These are phyloP conservation scores for Pentamera pediparva DNA, from an alignment of 53 echinoderm and acorn worm genomes.

Conservation along the genomic window DNA sequence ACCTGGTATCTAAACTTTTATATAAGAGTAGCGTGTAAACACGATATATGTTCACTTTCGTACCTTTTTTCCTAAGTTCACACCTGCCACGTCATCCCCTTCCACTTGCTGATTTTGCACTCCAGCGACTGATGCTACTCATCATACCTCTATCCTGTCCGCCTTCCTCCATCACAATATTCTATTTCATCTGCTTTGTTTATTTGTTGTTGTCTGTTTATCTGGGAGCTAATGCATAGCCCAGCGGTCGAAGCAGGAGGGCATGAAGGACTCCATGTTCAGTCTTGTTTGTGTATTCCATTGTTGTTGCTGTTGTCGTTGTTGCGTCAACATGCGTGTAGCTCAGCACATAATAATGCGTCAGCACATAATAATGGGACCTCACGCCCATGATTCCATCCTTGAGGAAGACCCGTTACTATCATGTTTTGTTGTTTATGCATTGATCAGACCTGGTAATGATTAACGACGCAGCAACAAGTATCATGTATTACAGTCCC, in stretches of 20 bases:
- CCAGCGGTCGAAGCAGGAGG: neutral
- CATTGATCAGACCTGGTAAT: no score
- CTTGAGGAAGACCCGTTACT: no score
- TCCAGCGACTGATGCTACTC: neutral
- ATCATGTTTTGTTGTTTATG: no score
- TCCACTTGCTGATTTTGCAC: neutral
- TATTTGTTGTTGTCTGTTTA: neutral
- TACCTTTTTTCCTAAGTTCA: neutral
- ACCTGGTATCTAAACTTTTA: constrained; percentile 11
- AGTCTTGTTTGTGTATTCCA: no score
- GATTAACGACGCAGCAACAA: no score
- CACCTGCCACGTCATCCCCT: neutral
- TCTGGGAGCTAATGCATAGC: neutral
- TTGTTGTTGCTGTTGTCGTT: neutral
- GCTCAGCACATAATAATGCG: neutral
- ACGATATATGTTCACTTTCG: constrained; percentile 12
- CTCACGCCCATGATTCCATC: neutral
- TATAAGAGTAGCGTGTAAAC: constrained; percentile 14
- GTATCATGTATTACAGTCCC: no score
- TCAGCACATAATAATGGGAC: neutral
- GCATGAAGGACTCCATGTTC: neutral
- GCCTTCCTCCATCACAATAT: neutral
- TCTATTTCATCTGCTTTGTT: neutral
- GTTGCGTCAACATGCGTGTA: neutral
- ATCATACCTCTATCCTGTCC: neutral